These are phyloP conservation scores for Panurus biarmicus DNA, from an alignment of 2,113 vertebrate species.

Conservation along the genomic window DNA sequence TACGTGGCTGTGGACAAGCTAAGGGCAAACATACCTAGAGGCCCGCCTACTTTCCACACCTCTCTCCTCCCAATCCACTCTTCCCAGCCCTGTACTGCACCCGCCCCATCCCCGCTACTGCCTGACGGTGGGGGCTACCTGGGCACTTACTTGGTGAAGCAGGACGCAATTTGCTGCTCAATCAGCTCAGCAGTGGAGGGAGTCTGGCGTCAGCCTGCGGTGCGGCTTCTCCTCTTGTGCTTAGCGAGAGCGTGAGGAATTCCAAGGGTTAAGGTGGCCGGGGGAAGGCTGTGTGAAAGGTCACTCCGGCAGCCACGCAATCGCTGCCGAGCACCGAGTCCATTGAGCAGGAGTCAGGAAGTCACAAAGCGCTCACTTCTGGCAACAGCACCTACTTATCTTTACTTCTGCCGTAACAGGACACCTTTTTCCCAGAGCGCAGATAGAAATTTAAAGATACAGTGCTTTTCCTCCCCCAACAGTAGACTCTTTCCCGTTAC, in stretches of 20 bases:
- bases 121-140: rapidly evolving
- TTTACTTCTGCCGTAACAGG: neutral
- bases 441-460: neutral
- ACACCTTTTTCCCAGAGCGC: rapidly evolving
- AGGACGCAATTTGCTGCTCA: neutral
- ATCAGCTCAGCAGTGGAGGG: neutral
- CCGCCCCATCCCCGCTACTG: neutral
- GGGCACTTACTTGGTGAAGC: neutral
- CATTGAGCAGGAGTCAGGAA: neutral
- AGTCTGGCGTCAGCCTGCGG: rapidly evolving
- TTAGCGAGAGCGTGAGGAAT: neutral
- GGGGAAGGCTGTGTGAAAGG: neutral
- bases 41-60: neutral
- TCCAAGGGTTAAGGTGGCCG: neutral
- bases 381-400: neutral
- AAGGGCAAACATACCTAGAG: neutral
- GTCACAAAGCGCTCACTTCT: neutral
- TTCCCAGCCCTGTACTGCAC: neutral
- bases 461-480: neutral
- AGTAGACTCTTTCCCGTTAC: neutral
- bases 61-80: neutral
- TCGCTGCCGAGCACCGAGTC: neutral
- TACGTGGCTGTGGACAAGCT: rapidly evolving
- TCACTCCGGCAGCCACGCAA: neutral
- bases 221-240: neutral